Base-by-base conservation (phyloP, 2,113 vertebrate species). In the Esox niger region DNA sequence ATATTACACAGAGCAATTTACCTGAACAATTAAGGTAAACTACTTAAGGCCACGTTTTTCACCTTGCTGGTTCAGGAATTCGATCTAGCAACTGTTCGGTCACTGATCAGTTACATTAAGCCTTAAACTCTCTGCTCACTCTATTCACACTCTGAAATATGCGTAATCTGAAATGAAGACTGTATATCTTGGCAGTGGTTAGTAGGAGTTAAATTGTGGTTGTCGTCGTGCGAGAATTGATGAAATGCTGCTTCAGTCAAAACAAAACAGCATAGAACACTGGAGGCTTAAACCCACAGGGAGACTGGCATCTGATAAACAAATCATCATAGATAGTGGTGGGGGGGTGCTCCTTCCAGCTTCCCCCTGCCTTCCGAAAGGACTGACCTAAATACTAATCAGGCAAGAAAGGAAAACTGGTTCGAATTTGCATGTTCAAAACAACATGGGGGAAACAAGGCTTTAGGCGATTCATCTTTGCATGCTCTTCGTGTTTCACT, bases 371-470 rank as follows among this genome's bases (percentile, higher is more conserved):
- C 27, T 26, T 52, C 52, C 32, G 17, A 68, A 66, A 49, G 20
- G 54, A 49, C 6, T 30, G 60, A 58, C 63, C 52, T 66, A 62
- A 35, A 70, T 62, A 43, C 11, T 49, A 35, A 46, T 59, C 46
- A 64, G 46, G 38, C 26, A 31, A 30, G 20, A 43, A 61, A 30
- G 6, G 8, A 31, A 70, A 62, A 21, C 26, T 29, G 33, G 29
- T 9, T n/a, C 6, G 10, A 27, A 21, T 66, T n/a, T 52, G 17
- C 47, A 11, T 21, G n/a, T 21, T 52, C n/a, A 21, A 52, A 52
- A 23, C 47, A 52, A 15, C 47, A 52, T n/a, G 47, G 47, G 47
- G n/a, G 8, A 21, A n/a, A 21, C 8, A n/a, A 43, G 38, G 38
- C 38, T 15, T 43, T 43, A 15, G 38, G 38, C 38, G 1, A 43